Base-by-base conservation (phyloP, 2,888 invertebrate genomes). In the Fabriciana adippe region DNA sequence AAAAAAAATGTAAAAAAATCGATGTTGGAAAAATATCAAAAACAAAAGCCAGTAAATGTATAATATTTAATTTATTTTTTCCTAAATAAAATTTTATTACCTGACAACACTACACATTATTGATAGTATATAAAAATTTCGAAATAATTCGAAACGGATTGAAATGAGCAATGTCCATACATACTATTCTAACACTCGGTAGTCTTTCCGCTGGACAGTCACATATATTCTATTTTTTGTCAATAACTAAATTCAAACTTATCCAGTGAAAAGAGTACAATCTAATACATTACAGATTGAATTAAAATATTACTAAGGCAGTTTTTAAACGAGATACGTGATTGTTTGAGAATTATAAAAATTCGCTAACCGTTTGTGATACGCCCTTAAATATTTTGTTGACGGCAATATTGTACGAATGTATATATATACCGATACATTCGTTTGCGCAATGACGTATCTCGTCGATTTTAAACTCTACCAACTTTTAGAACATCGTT, bases 281-380 rank as follows among this genome's bases (percentile, higher is more conserved):
- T 61, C 56, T 64, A 60, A 47, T 64, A 69, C 61, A 66, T 55
- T 55, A 71, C 41, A 71, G 48, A 67, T 67, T 56, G 48, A 62
- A 26, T 67, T 67, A 69, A 65, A 69, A 69, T 67, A 67, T 72
- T 67, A 69, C 67, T 67, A 69, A 69, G 69, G 71, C 71, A 69
- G 67, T 57, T 69, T 63, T 53, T 55, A 48, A 67, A 59, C 67
- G 65, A 67, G 67, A 69, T 21, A 69, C 69, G 56, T 59, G 62
- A 63, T 57, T 56, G 64, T 35, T 35, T 63, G 11, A 8, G 35
- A 41, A 13, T 63, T 26, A 55, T 54, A 47, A 57, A 21, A n/a
- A 50, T 57, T 48, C 18, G 51, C 45, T 18, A 45, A 11, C 35
- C 2, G 35, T 41, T 11, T 41, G 35, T 41, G 11, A 35, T 35